Evolutionary conservation across 2,797 vertebrate species (phyloP).

Genomic region (Enteromius thamalakanensis): DNA sequence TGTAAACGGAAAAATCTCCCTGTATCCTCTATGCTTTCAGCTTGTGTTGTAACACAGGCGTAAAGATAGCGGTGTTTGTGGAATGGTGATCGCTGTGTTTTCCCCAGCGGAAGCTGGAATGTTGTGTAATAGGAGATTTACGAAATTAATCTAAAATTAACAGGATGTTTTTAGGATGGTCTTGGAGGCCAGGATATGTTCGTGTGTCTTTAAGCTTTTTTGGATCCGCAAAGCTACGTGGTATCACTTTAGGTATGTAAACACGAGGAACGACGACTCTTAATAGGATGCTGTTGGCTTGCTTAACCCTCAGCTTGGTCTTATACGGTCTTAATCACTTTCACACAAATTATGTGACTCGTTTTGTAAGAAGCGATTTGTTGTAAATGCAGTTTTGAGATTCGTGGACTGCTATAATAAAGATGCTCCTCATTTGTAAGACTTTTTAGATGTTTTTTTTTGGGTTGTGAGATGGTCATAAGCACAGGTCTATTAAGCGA

Average conservation of each 20-base stretch:
- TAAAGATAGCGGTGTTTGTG: conserved; percentile 19
- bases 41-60: conserved; percentile 25
- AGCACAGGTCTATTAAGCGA: neutral
- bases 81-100: conserved; percentile 19
- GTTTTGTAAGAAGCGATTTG: conserved; percentile 2
- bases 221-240: conserved; percentile 11
- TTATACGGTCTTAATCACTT: conserved; percentile 1
- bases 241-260: conserved; percentile 29
- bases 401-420: neutral
- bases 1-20: conserved; percentile 32
- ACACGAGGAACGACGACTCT: conserved; percentile 15
- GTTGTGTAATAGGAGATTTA: conserved; percentile 37
- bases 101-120: conserved; percentile 24
- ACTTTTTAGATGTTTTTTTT: neutral
- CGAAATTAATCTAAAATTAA: conserved; percentile 19
- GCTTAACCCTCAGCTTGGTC: conserved; percentile 28
- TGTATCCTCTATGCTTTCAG: conserved; percentile 11
- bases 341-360: neutral
- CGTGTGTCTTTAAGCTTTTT: conserved; percentile 18
- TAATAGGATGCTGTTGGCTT: conserved; percentile 33
- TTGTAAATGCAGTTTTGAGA: conserved; percentile 10
- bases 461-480: neutral
- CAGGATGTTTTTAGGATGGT: conserved; percentile 22
- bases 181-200: conserved; percentile 18
- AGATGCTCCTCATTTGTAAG: neutral